Base-by-base conservation (phyloP, 2,113 vertebrate species). In the Eulemur rufifrons region DNA sequence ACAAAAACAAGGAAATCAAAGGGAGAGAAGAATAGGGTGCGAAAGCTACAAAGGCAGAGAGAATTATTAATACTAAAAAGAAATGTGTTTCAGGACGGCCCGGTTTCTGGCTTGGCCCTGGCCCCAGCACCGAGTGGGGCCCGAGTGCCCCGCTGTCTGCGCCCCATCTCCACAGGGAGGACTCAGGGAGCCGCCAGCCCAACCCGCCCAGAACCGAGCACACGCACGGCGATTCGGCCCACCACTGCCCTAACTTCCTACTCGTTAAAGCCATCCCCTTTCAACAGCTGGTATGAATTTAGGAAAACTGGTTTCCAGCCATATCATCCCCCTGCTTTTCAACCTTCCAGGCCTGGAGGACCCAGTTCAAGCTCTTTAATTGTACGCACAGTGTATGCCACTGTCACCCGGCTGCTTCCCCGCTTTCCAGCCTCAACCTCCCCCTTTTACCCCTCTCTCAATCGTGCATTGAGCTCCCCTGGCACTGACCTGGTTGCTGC, bases 211-310 rank as follows among this genome's bases (percentile, higher is more conserved):
- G 29, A 68, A 32, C 21, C 45, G 47, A 86, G 37, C 34, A 10
- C 21, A 59, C 20, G 1, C 3, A 1, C 0, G 0, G 47, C 42
- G 29, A 17, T 8, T 52, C 23, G 3, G 11, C 5, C 17, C 45
- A 34, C 23, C 52, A 32, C 18, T 80, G 42, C 50, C 23, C 50
- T n/a, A 61, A 3, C 63, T 86, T 37, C 45, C 50, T 0, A 3
- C 56, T 80, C 64, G 29, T 47, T 86, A 94, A 84, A 61, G 23
- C n/a, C 64, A 20, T 2, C 56, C 27, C 50, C 47, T 52, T n/a
- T 39, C 50, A 13, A 34, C 18, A 59, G 25, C 80, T 42, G 52
- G 6, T 15, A 4, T 25, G 54, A 64, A 84, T 39, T 66, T 63
- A n/a, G 29, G 34, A 39, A 94, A 85, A 83, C 8, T 47, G 66